phyloP scores from a whole-genome alignment of 2,797 vertebrate genomes.

The Cryptoblepharus egeriae region DNA sequence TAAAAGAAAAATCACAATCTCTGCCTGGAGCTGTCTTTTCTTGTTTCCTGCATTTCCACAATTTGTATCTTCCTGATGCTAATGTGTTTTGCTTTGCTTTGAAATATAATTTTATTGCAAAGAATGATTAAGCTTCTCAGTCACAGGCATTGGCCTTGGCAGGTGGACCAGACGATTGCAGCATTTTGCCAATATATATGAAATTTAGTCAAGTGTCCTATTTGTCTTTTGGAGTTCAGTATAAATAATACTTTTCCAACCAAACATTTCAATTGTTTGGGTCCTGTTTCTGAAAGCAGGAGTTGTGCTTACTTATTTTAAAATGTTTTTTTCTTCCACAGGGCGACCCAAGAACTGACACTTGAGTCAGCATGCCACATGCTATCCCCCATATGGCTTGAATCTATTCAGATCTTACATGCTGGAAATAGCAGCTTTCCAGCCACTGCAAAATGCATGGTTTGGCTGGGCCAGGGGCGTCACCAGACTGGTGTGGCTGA shows the following conservation, averaged over 20 bases:
- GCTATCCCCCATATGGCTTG: too few relatives aligned
- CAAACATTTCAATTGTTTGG: neutral
- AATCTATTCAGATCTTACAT: too few relatives aligned
- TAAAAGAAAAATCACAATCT: neutral
- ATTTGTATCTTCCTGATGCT: neutral
- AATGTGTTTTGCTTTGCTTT: neutral
- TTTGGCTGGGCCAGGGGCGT: too few relatives aligned
- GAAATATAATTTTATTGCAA: neutral
- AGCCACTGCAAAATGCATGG: too few relatives aligned
- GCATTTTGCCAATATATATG: conserved; percentile 1
- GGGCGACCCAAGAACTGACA: too few relatives aligned
- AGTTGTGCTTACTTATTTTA: neutral
- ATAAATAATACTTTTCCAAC: neutral
- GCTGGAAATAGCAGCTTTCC: too few relatives aligned
- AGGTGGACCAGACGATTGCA: neutral
- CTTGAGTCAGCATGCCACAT: too few relatives aligned
- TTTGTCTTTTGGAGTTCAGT: neutral
- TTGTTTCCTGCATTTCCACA: neutral
- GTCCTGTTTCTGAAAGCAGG: neutral
- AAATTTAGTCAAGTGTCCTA: neutral
- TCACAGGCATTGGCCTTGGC: neutral
- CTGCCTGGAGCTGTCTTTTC: neutral
- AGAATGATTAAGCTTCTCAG: neutral
- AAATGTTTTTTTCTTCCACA: too few relatives aligned
- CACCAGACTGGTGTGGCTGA: too few relatives aligned